Conservation (phyloP, 2,888 invertebrate species). For the Oscheius myriophilus region DNA sequence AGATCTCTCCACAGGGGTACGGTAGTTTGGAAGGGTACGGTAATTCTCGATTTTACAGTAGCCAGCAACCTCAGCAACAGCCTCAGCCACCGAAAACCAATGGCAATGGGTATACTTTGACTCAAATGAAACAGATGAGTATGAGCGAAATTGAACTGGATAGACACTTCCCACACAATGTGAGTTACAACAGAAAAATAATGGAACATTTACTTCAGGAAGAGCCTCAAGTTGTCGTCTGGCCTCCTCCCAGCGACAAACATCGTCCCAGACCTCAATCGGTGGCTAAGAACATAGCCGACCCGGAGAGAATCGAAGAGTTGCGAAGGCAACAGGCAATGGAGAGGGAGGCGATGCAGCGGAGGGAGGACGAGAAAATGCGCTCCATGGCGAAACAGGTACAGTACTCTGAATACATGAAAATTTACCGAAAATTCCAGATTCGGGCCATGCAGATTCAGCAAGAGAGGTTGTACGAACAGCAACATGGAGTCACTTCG, state of each 20-base stretch:
- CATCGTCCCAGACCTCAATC: slow-evolving; percentile 56
- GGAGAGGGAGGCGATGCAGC: slow-evolving; percentile 63
- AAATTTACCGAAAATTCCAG: slow-evolving; percentile 9
- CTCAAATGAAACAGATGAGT: slow-evolving; percentile 42
- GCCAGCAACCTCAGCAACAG: slow-evolving; percentile 14
- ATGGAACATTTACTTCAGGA: slow-evolving; percentile 22
- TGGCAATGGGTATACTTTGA: slow-evolving; percentile 28
- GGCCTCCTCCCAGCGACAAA: slow-evolving; percentile 62
- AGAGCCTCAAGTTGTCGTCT: slow-evolving; percentile 63
- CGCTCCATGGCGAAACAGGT: slow-evolving; percentile 59
- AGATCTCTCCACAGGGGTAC: slow-evolving; percentile 48
- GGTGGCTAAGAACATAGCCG: slow-evolving; percentile 59
- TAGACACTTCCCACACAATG: slow-evolving; percentile 30
- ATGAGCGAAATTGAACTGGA: slow-evolving; percentile 56
- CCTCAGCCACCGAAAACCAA: slow-evolving; percentile 14
- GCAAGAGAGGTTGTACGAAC: slow-evolving; percentile 55
- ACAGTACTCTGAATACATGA: background rate
- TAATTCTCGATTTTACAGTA: slow-evolving; percentile 20
- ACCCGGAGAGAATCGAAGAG: slow-evolving; percentile 65
- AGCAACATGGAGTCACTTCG: slow-evolving; percentile 50
- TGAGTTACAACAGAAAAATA: background rate
- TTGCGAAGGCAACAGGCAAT: slow-evolving; percentile 61
- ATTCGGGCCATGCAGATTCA: slow-evolving; percentile 60
- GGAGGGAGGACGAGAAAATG: slow-evolving; percentile 54
- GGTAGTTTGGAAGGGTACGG: background rate